phyloP scores from a whole-genome alignment of 1,140 invertebrate species.

The Drosophila cardini region DNA sequence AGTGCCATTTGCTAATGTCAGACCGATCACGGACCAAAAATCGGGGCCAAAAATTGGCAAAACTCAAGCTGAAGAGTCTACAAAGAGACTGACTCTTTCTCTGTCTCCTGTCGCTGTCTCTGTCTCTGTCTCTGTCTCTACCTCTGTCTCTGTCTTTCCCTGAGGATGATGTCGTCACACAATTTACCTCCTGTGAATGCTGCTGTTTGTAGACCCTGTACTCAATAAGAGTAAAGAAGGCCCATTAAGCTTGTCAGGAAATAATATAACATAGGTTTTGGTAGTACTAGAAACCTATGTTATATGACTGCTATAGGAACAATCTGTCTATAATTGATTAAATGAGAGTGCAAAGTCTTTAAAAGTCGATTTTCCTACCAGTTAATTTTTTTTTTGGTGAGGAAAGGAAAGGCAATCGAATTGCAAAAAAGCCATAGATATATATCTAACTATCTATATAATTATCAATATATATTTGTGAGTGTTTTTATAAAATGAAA shows the following conservation, averaged over 20 bases:
- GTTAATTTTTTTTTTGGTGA: not conserved
- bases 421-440: constrained; percentile 55
- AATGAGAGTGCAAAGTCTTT: too few species aligned
- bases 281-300: too few species aligned
- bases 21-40: constrained; percentile 41
- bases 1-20: constrained; percentile 65
- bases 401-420: constrained; percentile 74
- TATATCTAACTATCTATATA: constrained; percentile 5
- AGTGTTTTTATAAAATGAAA: constrained; percentile 58
- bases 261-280: too few species aligned
- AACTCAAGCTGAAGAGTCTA: not conserved
- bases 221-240: too few species aligned
- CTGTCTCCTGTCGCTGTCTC: too few species aligned
- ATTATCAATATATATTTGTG: too few species aligned
- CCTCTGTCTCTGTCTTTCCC: not conserved
- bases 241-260: too few species aligned
- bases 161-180: constrained; percentile 10
- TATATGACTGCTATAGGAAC: too few species aligned
- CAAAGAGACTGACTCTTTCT: too few species aligned
- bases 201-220: not conserved
- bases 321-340: too few species aligned
- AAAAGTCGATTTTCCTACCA: too few species aligned
- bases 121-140: too few species aligned
- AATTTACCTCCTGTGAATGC: constrained; percentile 21
- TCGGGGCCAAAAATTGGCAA: constrained; percentile 2